A percentile compares a stretch with the other conserved stretches of the same genome.
Evolutionary conservation across 2,888 invertebrate genomes (phyloP).

Genomic region (Pristionchus maxplancki): DNA sequence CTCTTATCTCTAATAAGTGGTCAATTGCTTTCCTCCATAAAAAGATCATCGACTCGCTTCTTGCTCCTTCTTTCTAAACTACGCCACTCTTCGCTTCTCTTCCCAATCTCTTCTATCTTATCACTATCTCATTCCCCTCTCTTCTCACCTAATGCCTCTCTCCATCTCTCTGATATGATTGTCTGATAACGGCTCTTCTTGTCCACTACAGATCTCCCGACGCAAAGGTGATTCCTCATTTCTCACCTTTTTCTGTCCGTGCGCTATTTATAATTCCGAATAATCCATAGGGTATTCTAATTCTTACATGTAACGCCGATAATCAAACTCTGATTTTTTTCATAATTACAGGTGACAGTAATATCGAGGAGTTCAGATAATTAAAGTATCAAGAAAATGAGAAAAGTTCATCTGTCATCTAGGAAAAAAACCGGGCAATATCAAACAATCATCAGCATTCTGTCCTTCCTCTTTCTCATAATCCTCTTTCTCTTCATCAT

Average conservation of each 20-base stretch:
- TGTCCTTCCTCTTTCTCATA: background rate
- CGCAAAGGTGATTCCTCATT: background rate
- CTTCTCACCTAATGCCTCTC: background rate
- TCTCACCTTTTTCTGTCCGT: background rate
- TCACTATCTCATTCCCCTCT: background rate
- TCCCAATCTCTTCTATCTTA: background rate
- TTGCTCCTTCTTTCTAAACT: conserved; percentile 25
- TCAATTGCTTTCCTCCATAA: conserved; percentile 25
- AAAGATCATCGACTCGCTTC: background rate
- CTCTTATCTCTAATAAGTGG: conserved; percentile 20
- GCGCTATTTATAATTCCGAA: background rate
- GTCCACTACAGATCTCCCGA: conserved; percentile 24
- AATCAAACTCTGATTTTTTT: too few relatives aligned
- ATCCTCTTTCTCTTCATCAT: conserved; percentile 1
- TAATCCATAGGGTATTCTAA: background rate
- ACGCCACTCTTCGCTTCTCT: background rate
- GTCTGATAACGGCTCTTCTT: conserved; percentile 35
- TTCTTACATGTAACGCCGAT: too few relatives aligned
- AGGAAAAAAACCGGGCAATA: background rate
- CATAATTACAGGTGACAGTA: too few relatives aligned
- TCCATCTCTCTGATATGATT: background rate
- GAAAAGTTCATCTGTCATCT: too few relatives aligned
- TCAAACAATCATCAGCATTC: background rate
- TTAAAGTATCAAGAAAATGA: background rate
- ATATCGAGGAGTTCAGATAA: too few relatives aligned